A percentile compares a stretch with the other conserved stretches of the same genome.
These are phyloP conservation scores for Orthosia cruda DNA, from an alignment of 2,888 invertebrate genomes.

Conservation along the genomic window DNA sequence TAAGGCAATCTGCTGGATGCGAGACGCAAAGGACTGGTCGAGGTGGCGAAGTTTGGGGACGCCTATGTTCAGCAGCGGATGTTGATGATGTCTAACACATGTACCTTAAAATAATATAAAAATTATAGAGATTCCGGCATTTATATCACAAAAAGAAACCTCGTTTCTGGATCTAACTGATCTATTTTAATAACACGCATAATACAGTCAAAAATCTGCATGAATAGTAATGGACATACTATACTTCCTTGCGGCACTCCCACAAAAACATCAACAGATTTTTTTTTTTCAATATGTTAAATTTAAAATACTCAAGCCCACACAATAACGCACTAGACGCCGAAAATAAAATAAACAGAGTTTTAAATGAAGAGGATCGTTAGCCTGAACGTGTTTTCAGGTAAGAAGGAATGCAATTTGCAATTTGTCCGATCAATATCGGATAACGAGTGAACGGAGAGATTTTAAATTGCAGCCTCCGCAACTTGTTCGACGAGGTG, in stretches of 20 bases:
- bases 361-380: constrained; percentile 52
- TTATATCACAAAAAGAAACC: no score
- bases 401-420: constrained; percentile 69
- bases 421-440: constrained; percentile 73
- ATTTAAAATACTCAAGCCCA: not conserved
- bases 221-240: not conserved
- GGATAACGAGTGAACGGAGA: constrained; percentile 68
- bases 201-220: not conserved
- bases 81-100: no score
- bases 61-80: no score
- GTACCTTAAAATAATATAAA: no score
- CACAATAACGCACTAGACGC: constrained; percentile 19
- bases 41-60: no score
- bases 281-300: not conserved
- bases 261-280: not conserved
- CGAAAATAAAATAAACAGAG: constrained; percentile 43
- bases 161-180: not conserved
- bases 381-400: constrained; percentile 54
- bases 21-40: no score
- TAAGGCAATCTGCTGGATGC: no score
- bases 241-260: constrained; percentile 7
- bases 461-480: constrained; percentile 68
- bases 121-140: not conserved
- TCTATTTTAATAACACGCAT: not conserved
- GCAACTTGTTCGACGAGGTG: constrained; percentile 37